Conservation (phyloP, 92 coral and sea anemone species). For the Diadumene lineata region DNA sequence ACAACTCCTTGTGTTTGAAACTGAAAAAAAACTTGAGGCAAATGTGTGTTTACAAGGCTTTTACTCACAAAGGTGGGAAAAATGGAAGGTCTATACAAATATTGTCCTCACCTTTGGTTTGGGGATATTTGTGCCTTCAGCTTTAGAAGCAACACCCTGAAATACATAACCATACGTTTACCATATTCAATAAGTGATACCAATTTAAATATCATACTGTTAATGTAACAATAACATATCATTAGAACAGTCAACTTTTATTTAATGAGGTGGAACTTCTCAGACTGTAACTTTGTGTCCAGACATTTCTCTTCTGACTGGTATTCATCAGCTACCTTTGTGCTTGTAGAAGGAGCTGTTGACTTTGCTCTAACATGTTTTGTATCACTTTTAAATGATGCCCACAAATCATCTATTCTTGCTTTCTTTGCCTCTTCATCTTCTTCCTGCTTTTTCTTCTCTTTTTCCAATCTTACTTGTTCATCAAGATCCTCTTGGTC, state of each 20-base stretch:
- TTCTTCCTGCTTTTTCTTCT: constrained; percentile 29
- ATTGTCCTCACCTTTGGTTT: background rate
- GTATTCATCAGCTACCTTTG: constrained; percentile 11
- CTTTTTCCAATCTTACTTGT: constrained; percentile 32
- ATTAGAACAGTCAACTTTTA: too few species aligned
- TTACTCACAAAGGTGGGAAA: too few species aligned
- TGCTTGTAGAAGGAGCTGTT: constrained; percentile 28
- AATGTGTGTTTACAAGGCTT: too few species aligned
- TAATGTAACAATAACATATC: too few species aligned
- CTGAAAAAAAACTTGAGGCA: too few species aligned
- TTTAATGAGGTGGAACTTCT: too few species aligned
- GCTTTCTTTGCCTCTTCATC: constrained; percentile 55
- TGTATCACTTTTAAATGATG: constrained; percentile 79
- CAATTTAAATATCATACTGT: too few species aligned
- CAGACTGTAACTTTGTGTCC: too few species aligned
- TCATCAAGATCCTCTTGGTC: constrained; percentile 28
- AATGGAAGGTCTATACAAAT: too few species aligned
- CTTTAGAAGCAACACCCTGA: constrained; percentile 19
- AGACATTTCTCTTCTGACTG: background rate
- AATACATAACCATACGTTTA: background rate
- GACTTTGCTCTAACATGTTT: constrained; percentile 39
- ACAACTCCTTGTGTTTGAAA: too few species aligned
- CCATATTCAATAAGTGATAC: too few species aligned
- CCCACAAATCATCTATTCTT: constrained; percentile 84
- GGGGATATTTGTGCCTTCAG: constrained; percentile 6